Conservation (phyloP, 2,888 invertebrate species). For the Tupiocoris notatus region DNA sequence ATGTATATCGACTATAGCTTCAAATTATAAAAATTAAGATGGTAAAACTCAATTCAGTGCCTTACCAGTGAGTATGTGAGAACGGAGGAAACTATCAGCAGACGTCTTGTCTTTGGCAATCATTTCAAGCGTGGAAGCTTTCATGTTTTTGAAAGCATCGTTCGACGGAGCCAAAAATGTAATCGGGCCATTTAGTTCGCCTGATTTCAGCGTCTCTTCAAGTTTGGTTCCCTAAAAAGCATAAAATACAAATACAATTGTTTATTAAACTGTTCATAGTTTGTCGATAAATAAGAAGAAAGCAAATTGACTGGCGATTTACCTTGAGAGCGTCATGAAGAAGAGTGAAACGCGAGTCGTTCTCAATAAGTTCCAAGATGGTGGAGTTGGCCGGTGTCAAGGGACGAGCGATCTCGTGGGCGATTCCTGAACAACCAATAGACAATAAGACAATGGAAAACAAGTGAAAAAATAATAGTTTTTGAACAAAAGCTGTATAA, state of each 20-base stretch:
- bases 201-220: conserved; percentile 51
- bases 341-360: conserved; percentile 7
- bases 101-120: conserved; percentile 57
- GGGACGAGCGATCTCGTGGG: conserved; percentile 30
- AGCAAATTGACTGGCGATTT: neutral
- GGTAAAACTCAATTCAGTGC: neutral
- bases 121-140: conserved; percentile 55
- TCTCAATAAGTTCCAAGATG: conserved; percentile 32
- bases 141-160: conserved; percentile 57
- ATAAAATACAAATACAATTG: too few species aligned
- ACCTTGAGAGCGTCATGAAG: conserved; percentile 25
- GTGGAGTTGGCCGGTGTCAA: conserved; percentile 29
- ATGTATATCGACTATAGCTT: neutral
- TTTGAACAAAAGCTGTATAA: too few species aligned
- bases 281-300: too few species aligned
- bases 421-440: conserved; percentile 10
- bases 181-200: conserved; percentile 52
- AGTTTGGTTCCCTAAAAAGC: conserved; percentile 56
- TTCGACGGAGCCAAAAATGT: conserved; percentile 63
- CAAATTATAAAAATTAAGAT: neutral
- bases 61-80: conserved; percentile 55
- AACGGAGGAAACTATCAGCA: conserved; percentile 57
- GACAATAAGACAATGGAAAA: too few species aligned
- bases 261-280: too few species aligned
- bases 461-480: too few species aligned